These are phyloP conservation scores for Campoletis sonorensis DNA, from an alignment of 1,140 invertebrate species.

Conservation along the genomic window DNA sequence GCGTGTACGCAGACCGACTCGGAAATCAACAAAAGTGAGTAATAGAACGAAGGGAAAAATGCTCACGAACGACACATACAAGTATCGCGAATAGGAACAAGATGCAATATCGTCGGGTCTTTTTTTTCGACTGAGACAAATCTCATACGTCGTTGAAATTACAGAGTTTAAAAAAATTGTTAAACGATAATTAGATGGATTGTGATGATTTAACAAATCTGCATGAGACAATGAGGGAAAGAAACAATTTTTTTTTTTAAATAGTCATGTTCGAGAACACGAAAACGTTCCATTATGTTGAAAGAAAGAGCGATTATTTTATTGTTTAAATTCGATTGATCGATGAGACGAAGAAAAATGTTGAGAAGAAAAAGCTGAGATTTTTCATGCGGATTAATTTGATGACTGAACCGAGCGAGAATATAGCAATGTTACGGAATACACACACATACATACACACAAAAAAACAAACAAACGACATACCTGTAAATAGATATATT, in stretches of 20 bases:
- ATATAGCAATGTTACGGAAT: constrained; percentile 30
- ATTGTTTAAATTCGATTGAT: not conserved
- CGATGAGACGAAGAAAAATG: not conserved
- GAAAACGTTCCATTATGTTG: not conserved
- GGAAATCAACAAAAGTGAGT: not conserved
- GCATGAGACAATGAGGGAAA: too few relatives aligned
- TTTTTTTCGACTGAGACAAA: constrained; percentile 68
- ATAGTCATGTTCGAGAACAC: not conserved
- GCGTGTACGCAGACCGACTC: too few relatives aligned
- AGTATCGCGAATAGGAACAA: not conserved
- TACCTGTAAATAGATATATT: constrained; percentile 68
- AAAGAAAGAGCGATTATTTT: not conserved
- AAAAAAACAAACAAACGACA: constrained; percentile 43
- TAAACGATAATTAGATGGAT: constrained; percentile 69
- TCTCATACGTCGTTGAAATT: constrained; percentile 76
- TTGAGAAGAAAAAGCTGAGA: not conserved
- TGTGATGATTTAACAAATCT: not conserved
- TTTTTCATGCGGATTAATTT: not conserved
- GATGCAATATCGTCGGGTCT: not conserved
- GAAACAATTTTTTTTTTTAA: too few relatives aligned
- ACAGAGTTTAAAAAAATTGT: constrained; percentile 75
- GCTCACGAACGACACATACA: not conserved
- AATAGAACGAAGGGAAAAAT: not conserved
- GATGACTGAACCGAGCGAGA: not conserved
- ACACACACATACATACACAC: constrained; percentile 51